Evolutionary conservation across 1,140 invertebrate species (phyloP).

Genomic region (Drosophila murphyi): DNA sequence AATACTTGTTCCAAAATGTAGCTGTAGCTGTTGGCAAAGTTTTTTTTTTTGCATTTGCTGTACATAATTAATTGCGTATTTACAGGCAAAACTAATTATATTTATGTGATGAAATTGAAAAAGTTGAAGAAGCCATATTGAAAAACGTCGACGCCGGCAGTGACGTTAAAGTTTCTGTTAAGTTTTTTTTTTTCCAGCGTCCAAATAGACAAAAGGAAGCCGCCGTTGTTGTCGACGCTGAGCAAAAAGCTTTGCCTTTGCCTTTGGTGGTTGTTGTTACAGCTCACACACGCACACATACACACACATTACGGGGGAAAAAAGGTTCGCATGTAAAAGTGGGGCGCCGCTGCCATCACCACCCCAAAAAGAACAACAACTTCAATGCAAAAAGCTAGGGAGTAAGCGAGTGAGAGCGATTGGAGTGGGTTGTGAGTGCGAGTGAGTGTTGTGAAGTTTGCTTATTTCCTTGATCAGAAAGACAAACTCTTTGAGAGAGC

Average conservation of each 20-base stretch:
- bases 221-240: conserved; percentile 33
- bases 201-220: conserved; percentile 74
- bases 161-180: conserved; percentile 62
- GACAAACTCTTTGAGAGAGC: conserved; percentile 25
- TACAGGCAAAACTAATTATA: conserved; percentile 12
- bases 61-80: conserved; percentile 20
- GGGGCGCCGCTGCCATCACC: conserved; percentile 63
- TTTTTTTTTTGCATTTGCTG: background rate
- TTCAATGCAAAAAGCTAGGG: conserved; percentile 26
- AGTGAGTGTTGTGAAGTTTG: conserved; percentile 26
- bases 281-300: conserved; percentile 43
- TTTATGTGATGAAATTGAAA: conserved; percentile 38
- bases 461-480: conserved; percentile 45
- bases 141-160: conserved; percentile 59
- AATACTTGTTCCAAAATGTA: conserved; percentile 10
- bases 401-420: conserved; percentile 14
- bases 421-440: background rate
- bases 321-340: conserved; percentile 47
- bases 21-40: conserved; percentile 15
- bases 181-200: conserved; percentile 54
- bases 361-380: conserved; percentile 49
- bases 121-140: conserved; percentile 71
- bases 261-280: conserved; percentile 73
- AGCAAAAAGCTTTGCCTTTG: conserved; percentile 61
- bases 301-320: conserved; percentile 9